Percentiles rank a stretch among this genome's conserved stretches.
These are phyloP conservation scores for Agrypnus murinus DNA, from an alignment of 2,888 invertebrate species.

Conservation along the genomic window DNA sequence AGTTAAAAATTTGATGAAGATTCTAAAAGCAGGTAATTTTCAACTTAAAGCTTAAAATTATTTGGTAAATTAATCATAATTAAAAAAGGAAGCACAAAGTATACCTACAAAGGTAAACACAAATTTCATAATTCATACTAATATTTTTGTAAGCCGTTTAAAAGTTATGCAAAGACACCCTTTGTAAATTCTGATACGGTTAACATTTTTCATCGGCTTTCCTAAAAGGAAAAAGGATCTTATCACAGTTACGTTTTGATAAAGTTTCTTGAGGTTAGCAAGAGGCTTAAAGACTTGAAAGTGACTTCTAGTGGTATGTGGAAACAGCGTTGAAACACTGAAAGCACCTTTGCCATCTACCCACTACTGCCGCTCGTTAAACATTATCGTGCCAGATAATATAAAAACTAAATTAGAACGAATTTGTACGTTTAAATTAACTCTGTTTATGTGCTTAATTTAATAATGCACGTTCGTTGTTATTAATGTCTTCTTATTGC, in stretches of 20 bases:
- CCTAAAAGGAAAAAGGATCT: constrained; percentile 34
- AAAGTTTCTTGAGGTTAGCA: constrained; percentile 22
- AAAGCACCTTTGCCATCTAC: constrained; percentile 2
- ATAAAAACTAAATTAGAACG: constrained; percentile 24
- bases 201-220: constrained; percentile 23
- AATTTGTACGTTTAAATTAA: constrained; percentile 30
- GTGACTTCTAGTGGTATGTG: constrained; percentile 38
- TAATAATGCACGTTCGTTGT: constrained; percentile 23
- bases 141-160: no score
- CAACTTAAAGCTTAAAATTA: no score
- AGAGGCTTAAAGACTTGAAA: constrained; percentile 41
- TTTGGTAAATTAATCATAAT: no score
- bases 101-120: no score
- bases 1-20: no score
- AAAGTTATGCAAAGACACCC: no score
- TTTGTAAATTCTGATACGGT: neutral
- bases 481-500: constrained; percentile 26
- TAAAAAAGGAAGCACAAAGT: no score
- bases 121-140: no score
- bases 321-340: constrained; percentile 31
- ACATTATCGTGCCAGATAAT: constrained; percentile 11
- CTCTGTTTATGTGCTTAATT: constrained; percentile 20
- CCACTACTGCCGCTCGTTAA: neutral
- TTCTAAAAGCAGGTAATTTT: no score
- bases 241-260: constrained; percentile 35